Base-by-base conservation (phyloP, 2,888 invertebrate genomes). In the Eurytoma californica region DNA sequence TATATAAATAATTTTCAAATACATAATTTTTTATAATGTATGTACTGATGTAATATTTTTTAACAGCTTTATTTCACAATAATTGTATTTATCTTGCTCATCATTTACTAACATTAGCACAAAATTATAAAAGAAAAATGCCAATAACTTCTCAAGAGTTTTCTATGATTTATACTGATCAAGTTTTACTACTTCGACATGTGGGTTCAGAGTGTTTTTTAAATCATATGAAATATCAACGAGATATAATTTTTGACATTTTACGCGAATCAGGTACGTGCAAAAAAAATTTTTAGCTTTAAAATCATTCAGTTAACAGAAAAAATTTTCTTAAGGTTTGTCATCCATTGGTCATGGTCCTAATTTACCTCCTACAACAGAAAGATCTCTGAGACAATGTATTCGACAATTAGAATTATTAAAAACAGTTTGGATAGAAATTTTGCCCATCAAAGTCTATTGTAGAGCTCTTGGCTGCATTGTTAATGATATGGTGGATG, bases 41-140 rank as follows among this genome's bases (percentile, higher is more conserved):
- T 53, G 9, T 39, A 1, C 55, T 65, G 53, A 65, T 72, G 49
- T 58, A 20, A 51, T 4, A 67, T 69, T 80, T 80, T 69, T 63
- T 91, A 91, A 58, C 90, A 94, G 97, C 96, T 7, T 88, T 97
- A 39, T 96, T 96, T 87, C 94, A 97, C 91, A 98, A 98, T 91
- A 98, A 98, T 90, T 97, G 97, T 88, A 94, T 96, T 94, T 98
- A 94, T 87, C 91, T 98, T 14, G 94, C 95, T 0, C 95, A 97
- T 90, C 93, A 94, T 85, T 91, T 95, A 75, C 92, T 93, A 75
- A 93, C 93, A 0, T 91, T 95, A 85, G 94, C 94, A 0, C 92
- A 93, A 85, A 93, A 93, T 86, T 96, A 95, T 92, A 91, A 93
- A 60, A 91, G 91, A 3, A 92, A 93, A 73, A 91, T 95, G 86